Percentiles rank a stretch among this genome's conserved stretches.
Conservation (phyloP, 2,113 vertebrate species). For the Atherinomorus stipes region DNA sequence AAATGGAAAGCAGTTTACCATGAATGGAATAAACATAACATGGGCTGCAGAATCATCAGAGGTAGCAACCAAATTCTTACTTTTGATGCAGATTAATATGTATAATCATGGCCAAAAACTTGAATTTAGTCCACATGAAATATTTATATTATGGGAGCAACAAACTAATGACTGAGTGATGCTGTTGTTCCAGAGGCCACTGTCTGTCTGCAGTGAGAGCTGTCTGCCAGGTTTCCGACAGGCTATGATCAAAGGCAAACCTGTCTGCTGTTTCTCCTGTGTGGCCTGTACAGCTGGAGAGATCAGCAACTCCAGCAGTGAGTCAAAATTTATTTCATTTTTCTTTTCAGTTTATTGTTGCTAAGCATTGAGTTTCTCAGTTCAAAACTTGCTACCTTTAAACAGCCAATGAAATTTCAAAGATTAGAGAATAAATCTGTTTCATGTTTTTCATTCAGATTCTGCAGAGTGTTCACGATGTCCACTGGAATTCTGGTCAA, state of each 20-base stretch:
- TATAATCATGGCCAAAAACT: constrained; percentile 82
- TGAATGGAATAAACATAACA: constrained; percentile 70
- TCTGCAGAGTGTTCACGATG: constrained; percentile 72
- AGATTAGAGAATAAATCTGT: too few relatives aligned
- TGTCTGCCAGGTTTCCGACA: constrained; percentile 81
- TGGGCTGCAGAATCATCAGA: constrained; percentile 70
- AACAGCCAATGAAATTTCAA: too few relatives aligned
- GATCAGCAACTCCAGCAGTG: constrained; percentile 81
- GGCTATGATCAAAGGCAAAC: constrained; percentile 80
- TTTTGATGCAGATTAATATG: constrained; percentile 83
- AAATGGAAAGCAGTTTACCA: constrained; percentile 71
- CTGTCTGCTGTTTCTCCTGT: constrained; percentile 84
- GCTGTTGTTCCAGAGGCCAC: constrained; percentile 74
- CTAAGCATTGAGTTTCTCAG: too few relatives aligned
- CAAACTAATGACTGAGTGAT: not conserved
- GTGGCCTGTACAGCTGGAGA: constrained; percentile 81
- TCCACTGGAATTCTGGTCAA: constrained; percentile 80
- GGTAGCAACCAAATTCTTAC: constrained; percentile 76
- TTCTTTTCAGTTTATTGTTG: too few relatives aligned
- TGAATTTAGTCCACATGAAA: constrained; percentile 78
- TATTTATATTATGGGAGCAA: too few relatives aligned
- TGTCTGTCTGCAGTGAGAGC: constrained; percentile 83
- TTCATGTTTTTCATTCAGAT: constrained; percentile 63
- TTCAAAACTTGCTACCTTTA: too few relatives aligned
- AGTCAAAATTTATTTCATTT: constrained; percentile 21